phyloP scores from a whole-genome alignment of 2,888 invertebrate genomes.

The Lycia hirtaria region DNA sequence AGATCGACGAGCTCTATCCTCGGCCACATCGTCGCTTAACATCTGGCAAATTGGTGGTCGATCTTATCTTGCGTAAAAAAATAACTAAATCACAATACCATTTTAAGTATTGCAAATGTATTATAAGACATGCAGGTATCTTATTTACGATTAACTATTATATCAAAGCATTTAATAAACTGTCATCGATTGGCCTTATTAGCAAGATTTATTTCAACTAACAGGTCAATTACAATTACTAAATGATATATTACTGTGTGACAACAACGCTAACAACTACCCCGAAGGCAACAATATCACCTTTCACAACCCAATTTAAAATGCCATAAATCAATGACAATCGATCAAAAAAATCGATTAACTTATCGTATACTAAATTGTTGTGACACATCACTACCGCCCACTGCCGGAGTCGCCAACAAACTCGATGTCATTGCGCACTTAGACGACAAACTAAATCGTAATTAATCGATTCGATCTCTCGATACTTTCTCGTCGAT shows the following conservation, averaged over 20 bases:
- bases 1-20: too few species aligned
- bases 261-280: conserved; percentile 30
- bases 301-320: conserved; percentile 32
- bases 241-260: conserved; percentile 40
- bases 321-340: conserved; percentile 27
- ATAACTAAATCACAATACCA: too few species aligned
- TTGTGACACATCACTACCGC: conserved; percentile 47
- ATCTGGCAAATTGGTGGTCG: too few species aligned
- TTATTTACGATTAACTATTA: not conserved
- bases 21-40: too few species aligned
- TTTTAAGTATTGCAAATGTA: too few species aligned
- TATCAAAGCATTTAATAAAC: conserved; percentile 3
- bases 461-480: conserved; percentile 77
- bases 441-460: conserved; percentile 69
- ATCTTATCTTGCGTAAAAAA: too few species aligned
- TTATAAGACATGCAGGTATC: not conserved
- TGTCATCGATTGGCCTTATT: conserved; percentile 24
- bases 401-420: conserved; percentile 42
- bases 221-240: conserved; percentile 20
- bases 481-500: conserved; percentile 75
- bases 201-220: conserved; percentile 27
- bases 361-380: conserved; percentile 42
- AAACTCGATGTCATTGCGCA: conserved; percentile 70
- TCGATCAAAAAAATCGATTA: conserved; percentile 42
- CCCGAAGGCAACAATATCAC: conserved; percentile 30